phyloP scores from a whole-genome alignment of 2,797 vertebrate genomes.

The Platyrinchus mystaceus region DNA sequence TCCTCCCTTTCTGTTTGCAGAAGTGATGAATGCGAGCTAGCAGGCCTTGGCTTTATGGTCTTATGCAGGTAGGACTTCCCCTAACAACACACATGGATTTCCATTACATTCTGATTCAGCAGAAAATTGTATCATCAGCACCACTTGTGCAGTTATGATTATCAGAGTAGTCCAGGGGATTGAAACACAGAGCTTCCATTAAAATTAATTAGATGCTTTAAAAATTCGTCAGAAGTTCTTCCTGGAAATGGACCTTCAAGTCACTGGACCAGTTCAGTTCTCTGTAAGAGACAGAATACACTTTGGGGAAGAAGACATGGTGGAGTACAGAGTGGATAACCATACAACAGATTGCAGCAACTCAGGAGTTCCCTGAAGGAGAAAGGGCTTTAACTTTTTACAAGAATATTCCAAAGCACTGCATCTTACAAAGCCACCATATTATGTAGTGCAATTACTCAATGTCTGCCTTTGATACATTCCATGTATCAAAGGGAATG shows the following conservation, averaged over 20 bases:
- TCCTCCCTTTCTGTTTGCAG: background rate
- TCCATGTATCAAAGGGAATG: background rate
- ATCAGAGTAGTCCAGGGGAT: background rate
- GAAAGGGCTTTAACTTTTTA: background rate
- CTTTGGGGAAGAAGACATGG: background rate
- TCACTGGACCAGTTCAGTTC: background rate
- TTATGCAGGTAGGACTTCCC: background rate
- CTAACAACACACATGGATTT: conserved; percentile 21
- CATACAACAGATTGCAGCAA: background rate
- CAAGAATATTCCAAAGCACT: background rate
- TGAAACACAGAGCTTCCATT: conserved; percentile 15
- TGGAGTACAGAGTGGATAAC: background rate
- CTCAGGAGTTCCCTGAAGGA: background rate
- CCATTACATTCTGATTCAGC: conserved; percentile 37
- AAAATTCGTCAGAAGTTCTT: background rate
- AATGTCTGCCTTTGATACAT: background rate
- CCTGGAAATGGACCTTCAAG: background rate
- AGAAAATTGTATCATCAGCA: conserved; percentile 33
- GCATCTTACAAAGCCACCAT: background rate
- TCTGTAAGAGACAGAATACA: background rate
- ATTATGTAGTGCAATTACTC: background rate
- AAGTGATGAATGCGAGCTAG: background rate
- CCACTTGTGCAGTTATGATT: conserved; percentile 1
- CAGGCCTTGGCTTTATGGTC: background rate
- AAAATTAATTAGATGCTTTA: background rate